Evolutionary conservation across 2,888 invertebrate species (phyloP).

Genomic region (Cordilura impudica): DNA sequence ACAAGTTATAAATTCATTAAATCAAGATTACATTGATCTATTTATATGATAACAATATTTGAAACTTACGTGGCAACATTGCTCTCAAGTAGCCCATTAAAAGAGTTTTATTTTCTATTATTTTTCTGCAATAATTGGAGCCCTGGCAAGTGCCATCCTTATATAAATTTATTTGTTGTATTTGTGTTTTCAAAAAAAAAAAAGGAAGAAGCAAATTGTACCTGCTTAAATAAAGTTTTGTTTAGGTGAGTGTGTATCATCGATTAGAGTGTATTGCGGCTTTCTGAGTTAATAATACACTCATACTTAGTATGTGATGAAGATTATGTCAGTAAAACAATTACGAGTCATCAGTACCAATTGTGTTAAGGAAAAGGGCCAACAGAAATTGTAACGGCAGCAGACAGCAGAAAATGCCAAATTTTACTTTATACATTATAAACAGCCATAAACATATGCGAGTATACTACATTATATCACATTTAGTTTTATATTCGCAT

Average conservation of each 20-base stretch:
- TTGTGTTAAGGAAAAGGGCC: not conserved
- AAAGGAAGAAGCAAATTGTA: not conserved
- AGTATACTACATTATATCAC: no score
- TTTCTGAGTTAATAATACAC: constrained; percentile 18
- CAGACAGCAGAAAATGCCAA: no score
- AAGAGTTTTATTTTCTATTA: not conserved
- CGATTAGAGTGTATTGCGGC: not conserved
- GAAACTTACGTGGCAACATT: not conserved
- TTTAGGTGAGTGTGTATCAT: not conserved
- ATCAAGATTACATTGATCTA: no score
- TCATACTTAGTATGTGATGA: constrained; percentile 20
- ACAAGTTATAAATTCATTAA: no score
- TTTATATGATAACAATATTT: not conserved
- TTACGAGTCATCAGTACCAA: constrained; percentile 8
- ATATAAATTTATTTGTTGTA: not conserved
- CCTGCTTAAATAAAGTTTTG: not conserved
- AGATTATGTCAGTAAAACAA: constrained; percentile 35
- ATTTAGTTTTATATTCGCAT: no score
- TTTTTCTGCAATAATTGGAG: constrained; percentile 17
- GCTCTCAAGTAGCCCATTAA: not conserved
- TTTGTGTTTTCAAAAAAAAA: not conserved
- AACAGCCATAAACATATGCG: no score
- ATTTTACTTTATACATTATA: no score
- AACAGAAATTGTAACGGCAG: not conserved
- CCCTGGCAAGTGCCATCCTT: constrained; percentile 45